phyloP scores from a whole-genome alignment of 2,888 invertebrate genomes.

The Eulithis prunata region DNA sequence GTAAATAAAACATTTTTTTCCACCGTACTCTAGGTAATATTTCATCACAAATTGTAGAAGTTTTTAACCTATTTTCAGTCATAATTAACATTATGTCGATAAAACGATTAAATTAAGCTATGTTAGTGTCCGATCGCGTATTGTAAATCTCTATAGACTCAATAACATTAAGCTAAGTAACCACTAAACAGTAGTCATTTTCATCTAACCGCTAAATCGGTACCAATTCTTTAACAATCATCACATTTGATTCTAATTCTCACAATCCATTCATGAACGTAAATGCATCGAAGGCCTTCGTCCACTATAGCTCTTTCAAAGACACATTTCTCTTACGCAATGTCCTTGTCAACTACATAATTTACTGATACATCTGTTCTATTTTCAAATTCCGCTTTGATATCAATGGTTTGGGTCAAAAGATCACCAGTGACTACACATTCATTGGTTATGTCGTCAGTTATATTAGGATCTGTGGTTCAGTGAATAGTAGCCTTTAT shows the following conservation, averaged over 20 bases:
- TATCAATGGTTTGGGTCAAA: not conserved
- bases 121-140: slow-evolving; percentile 3
- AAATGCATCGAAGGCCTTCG: slow-evolving; percentile 38
- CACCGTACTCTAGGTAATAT: no score
- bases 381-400: not conserved
- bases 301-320: slow-evolving; percentile 13
- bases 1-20: no score
- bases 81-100: no score
- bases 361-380: not conserved
- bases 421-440: not conserved
- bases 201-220: slow-evolving; percentile 38
- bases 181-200: slow-evolving; percentile 34
- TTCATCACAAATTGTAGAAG: no score
- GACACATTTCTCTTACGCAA: not conserved
- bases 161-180: slow-evolving; percentile 18
- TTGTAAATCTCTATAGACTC: slow-evolving; percentile 20
- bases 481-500: slow-evolving; percentile 19
- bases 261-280: slow-evolving; percentile 37
- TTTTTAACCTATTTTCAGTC: no score
- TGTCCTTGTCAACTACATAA: not conserved
- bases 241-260: slow-evolving; percentile 44
- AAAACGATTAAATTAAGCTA: not conserved
- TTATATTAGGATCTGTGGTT: not conserved
- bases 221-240: slow-evolving; percentile 33
- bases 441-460: not conserved